phyloP scores from a whole-genome alignment of 2,888 invertebrate genomes.

The Andricus curvator region DNA sequence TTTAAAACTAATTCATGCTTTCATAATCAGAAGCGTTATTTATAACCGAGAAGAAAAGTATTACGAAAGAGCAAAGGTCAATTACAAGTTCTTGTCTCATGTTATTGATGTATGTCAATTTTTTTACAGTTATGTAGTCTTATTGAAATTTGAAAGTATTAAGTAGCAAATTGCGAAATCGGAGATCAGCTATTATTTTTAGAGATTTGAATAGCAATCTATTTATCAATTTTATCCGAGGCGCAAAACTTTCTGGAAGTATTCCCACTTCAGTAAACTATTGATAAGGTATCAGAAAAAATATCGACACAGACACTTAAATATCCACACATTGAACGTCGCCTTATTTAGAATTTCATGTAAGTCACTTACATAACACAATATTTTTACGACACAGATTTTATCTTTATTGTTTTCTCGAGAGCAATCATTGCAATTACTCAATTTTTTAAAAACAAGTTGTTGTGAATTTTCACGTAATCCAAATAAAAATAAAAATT shows the following conservation, averaged over 20 bases:
- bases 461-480: too few species aligned
- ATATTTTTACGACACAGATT: not conserved
- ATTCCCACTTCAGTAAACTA: not conserved
- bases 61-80: not conserved
- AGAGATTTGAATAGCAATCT: not conserved
- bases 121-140: not conserved
- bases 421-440: not conserved
- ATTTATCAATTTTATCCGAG: not conserved
- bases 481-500: too few species aligned
- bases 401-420: not conserved
- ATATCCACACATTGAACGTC: not conserved
- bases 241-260: not conserved
- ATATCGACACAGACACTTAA: not conserved
- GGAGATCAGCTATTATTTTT: too few species aligned
- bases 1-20: not conserved
- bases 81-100: not conserved
- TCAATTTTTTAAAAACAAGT: too few species aligned
- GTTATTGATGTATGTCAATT: not conserved
- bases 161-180: not conserved
- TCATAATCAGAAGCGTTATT: not conserved
- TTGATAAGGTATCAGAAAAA: not conserved
- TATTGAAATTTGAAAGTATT: not conserved
- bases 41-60: not conserved
- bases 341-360: not conserved
- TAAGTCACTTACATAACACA: not conserved